Evolutionary conservation across 1,140 invertebrate genomes (phyloP).

Genomic region (Diabrotica undecimpunctata): DNA sequence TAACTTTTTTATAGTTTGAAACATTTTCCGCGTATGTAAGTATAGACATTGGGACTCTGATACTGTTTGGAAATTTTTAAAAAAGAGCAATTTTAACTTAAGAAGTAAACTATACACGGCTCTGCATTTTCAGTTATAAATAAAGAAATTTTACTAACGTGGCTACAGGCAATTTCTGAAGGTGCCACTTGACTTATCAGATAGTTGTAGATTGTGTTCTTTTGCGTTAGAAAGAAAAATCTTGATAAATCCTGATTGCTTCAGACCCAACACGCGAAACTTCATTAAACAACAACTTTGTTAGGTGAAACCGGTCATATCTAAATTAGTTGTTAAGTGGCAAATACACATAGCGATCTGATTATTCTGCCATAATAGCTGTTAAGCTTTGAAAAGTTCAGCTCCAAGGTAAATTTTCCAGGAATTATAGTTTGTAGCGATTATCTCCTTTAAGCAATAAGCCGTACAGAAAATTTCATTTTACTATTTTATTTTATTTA

Average conservation of each 20-base stretch:
- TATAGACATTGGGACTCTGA: too few relatives aligned
- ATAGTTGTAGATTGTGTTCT: conserved; percentile 15
- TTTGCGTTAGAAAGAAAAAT: conserved; percentile 16
- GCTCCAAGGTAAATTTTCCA: too few relatives aligned
- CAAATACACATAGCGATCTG: background rate
- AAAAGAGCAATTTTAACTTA: too few relatives aligned
- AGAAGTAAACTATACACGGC: too few relatives aligned
- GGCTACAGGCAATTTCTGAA: conserved; percentile 11
- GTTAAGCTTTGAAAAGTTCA: too few relatives aligned
- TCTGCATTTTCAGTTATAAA: background rate
- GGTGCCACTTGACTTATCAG: conserved; percentile 12
- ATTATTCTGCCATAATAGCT: background rate
- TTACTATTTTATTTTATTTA: too few relatives aligned
- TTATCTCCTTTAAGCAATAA: too few relatives aligned
- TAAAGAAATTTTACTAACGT: conserved; percentile 12
- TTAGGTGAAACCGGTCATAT: conserved; percentile 4
- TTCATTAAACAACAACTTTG: conserved; percentile 2
- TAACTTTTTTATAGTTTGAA: too few relatives aligned
- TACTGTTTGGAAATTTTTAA: too few relatives aligned
- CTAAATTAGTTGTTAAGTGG: conserved; percentile 2
- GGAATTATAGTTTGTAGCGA: too few relatives aligned
- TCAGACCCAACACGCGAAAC: conserved; percentile 7
- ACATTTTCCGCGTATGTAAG: too few relatives aligned
- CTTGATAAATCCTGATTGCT: conserved; percentile 10
- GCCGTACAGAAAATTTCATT: too few relatives aligned